These are phyloP conservation scores for Macrosoma leucophasiata DNA, from an alignment of 2,888 invertebrate genomes.

Conservation along the genomic window DNA sequence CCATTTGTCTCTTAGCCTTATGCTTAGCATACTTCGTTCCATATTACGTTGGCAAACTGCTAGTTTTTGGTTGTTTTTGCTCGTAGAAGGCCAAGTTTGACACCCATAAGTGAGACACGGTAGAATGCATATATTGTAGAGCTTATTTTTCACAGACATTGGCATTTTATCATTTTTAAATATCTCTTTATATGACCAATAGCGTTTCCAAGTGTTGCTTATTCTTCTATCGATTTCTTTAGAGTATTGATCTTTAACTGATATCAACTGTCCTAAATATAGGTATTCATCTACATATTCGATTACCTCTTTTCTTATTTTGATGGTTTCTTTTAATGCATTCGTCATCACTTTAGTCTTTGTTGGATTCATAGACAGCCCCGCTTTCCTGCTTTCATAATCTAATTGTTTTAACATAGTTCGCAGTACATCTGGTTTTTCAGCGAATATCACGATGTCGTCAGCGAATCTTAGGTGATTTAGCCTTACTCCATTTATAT, in stretches of 20 bases:
- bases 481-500: conserved; percentile 5
- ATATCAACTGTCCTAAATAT: conserved; percentile 6
- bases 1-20: conserved; percentile 1
- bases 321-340: neutral
- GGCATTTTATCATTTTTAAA: conserved; percentile 2
- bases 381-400: conserved; percentile 4
- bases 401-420: conserved; percentile 6
- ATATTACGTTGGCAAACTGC: conserved; percentile 3
- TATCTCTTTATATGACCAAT: conserved; percentile 4
- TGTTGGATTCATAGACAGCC: conserved; percentile 5
- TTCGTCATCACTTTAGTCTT: conserved; percentile 11
- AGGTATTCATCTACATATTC: conserved; percentile 9
- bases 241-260: conserved; percentile 2
- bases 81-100: conserved; percentile 6
- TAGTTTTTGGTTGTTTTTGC: conserved; percentile 5
- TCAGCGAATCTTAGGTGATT: conserved; percentile 8
- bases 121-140: conserved; percentile 4
- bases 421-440: conserved; percentile 2
- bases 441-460: conserved; percentile 4
- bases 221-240: conserved; percentile 9
- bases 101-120: conserved; percentile 9
- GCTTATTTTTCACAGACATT: conserved; percentile 3
- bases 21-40: conserved; percentile 6
- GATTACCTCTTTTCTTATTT: neutral
- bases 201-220: conserved; percentile 6